Percentiles rank a stretch among this genome's conserved stretches.
Evolutionary conservation across 1,140 invertebrate species (phyloP).

Genomic region (Drosophila setifemur): DNA sequence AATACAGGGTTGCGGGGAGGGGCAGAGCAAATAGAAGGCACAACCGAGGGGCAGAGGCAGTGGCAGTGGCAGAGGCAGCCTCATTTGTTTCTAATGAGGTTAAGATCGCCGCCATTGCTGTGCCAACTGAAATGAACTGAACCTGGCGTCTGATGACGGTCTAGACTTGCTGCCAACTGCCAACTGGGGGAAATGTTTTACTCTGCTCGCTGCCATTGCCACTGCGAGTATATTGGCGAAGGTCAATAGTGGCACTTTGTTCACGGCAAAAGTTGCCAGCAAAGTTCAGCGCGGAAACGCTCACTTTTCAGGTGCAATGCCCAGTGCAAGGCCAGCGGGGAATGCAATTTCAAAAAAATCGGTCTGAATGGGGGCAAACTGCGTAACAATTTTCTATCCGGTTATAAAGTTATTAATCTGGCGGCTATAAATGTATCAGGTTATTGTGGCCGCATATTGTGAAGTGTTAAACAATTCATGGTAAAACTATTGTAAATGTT

Average conservation of each 20-base stretch:
- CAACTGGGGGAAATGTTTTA: constrained; percentile 44
- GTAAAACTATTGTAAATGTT: too few relatives aligned
- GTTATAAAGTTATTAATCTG: not conserved
- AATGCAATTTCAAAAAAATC: not conserved
- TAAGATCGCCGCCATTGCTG: constrained; percentile 69
- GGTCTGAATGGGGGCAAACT: not conserved
- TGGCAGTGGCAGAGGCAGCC: too few relatives aligned
- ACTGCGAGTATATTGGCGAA: constrained; percentile 50
- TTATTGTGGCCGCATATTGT: too few relatives aligned
- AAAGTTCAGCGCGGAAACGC: constrained; percentile 17
- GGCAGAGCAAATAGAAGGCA: not conserved
- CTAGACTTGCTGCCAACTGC: constrained; percentile 51
- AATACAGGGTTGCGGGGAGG: constrained; percentile 23
- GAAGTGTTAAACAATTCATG: too few relatives aligned
- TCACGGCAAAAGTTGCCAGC: constrained; percentile 26
- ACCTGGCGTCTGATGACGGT: constrained; percentile 57
- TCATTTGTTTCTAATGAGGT: constrained; percentile 73
- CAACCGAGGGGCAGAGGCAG: too few relatives aligned
- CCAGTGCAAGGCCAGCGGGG: not conserved
- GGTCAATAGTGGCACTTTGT: constrained; percentile 47
- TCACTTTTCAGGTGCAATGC: constrained; percentile 20
- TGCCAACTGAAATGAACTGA: constrained; percentile 19
- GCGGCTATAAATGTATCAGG: too few relatives aligned
- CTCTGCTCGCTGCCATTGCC: constrained; percentile 8
- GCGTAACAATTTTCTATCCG: not conserved